phyloP scores from a whole-genome alignment of 1,140 invertebrate genomes.

The Drosophila tsacasi region DNA sequence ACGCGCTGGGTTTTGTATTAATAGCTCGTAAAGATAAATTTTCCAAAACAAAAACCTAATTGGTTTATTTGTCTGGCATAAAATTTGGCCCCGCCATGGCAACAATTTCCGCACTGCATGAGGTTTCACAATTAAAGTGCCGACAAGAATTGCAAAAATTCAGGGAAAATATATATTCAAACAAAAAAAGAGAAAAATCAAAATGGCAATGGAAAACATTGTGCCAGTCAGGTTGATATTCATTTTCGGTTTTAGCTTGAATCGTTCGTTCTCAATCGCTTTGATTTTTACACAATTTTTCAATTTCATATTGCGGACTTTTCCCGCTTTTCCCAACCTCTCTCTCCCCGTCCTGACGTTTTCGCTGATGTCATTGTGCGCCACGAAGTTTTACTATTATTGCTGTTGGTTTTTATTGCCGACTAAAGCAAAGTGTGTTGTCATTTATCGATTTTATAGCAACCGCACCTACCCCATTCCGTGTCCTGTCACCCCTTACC shows the following conservation, averaged over 20 bases:
- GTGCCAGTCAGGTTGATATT: slow-evolving; percentile 25
- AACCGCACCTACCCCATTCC: slow-evolving; percentile 38
- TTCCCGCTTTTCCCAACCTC: background rate
- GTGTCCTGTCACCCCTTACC: background rate
- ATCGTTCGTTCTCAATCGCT: slow-evolving; percentile 6
- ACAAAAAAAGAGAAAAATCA: background rate
- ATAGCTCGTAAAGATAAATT: slow-evolving; percentile 78
- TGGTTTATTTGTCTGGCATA: slow-evolving; percentile 65
- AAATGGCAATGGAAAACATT: slow-evolving; percentile 26
- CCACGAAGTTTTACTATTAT: slow-evolving; percentile 76
- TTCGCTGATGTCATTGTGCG: slow-evolving; percentile 72
- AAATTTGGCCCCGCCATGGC: slow-evolving; percentile 52
- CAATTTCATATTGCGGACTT: slow-evolving; percentile 32
- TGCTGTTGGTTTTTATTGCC: slow-evolving; percentile 66
- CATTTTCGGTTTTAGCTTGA: slow-evolving; percentile 20
- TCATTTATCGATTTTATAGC: slow-evolving; percentile 80
- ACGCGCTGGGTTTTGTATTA: slow-evolving; percentile 68
- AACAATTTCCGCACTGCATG: slow-evolving; percentile 48
- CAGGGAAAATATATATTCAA: background rate
- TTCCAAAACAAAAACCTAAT: slow-evolving; percentile 62
- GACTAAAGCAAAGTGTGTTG: slow-evolving; percentile 73
- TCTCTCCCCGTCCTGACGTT: slow-evolving; percentile 12
- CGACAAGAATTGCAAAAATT: slow-evolving; percentile 27
- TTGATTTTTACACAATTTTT: slow-evolving; percentile 38
- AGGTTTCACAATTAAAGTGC: slow-evolving; percentile 30